phyloP scores from a whole-genome alignment of 2,113 vertebrate genomes.

The Salvelinus fontinalis region DNA sequence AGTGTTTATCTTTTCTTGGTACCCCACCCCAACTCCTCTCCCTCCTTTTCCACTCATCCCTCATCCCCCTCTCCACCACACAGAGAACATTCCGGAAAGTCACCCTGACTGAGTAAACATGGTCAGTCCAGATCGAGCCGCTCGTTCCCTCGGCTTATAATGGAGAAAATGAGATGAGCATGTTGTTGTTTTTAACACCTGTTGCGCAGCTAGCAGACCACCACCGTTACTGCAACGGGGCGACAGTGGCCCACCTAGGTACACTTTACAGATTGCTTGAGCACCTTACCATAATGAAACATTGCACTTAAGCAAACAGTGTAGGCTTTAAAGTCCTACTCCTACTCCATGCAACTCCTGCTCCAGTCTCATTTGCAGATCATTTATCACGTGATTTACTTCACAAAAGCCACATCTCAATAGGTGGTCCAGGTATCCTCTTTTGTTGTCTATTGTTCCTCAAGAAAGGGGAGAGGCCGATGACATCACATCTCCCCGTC shows the following conservation, averaged over 20 bases:
- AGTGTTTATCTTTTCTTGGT: neutral
- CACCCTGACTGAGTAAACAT: conserved; percentile 71
- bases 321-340: conserved; percentile 9
- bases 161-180: conserved; percentile 67
- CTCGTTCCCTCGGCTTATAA: conserved; percentile 39
- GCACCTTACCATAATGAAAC: conserved; percentile 62
- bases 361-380: too few species aligned
- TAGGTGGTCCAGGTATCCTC: too few species aligned
- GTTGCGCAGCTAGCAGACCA: conserved; percentile 36
- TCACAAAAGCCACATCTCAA: too few species aligned
- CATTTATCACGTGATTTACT: too few species aligned
- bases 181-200: conserved; percentile 43
- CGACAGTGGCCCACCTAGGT: conserved; percentile 22
- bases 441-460: too few species aligned
- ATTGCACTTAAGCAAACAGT: conserved; percentile 39
- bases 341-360: too few species aligned
- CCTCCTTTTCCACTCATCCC: conserved; percentile 30
- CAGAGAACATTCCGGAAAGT: conserved; percentile 55
- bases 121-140: neutral
- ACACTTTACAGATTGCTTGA: conserved; percentile 56
- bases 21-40: conserved; percentile 29
- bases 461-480: too few species aligned
- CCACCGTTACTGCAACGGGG: neutral
- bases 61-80: conserved; percentile 20
- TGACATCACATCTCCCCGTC: too few species aligned